A percentile compares a stretch with the other conserved stretches of the same genome.
phyloP scores from a whole-genome alignment of 37 sponge, comb jelly and placozoan genomes.

The Lycopodina hypogea region DNA sequence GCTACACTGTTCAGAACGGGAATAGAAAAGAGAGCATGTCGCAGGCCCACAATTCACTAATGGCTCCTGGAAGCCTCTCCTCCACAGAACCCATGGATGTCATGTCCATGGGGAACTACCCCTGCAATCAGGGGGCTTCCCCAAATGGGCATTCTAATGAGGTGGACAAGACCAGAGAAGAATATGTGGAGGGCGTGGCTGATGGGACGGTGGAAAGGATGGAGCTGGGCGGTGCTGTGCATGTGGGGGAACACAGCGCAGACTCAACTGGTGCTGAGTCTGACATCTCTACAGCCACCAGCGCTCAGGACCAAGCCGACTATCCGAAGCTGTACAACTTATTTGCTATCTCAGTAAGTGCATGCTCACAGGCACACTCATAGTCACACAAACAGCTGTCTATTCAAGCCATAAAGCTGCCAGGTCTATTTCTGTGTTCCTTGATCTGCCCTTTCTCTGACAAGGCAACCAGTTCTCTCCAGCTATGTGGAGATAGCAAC shows the following conservation, averaged over 20 bases:
- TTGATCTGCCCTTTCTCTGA: neutral
- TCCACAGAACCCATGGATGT: neutral
- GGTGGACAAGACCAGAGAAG: neutral
- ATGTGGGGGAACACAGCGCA: neutral
- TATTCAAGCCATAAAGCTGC: neutral
- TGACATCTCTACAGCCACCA: neutral
- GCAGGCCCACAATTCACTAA: neutral
- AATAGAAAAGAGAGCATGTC: neutral
- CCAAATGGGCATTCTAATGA: neutral
- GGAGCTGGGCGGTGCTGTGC: neutral
- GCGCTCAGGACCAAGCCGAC: neutral
- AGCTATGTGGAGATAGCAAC: no score
- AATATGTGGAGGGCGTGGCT: neutral
- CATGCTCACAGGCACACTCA: neutral
- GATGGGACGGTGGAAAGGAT: neutral
- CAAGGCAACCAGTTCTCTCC: no score
- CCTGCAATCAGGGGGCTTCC: neutral
- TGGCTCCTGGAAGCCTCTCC: neutral
- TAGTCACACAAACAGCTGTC: no score
- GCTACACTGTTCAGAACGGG: slow-evolving; percentile 44
- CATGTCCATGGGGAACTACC: neutral
- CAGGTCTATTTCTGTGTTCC: neutral
- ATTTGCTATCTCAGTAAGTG: slow-evolving; percentile 54
- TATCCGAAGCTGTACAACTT: slow-evolving; percentile 35
- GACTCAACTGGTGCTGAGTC: neutral